Evolutionary conservation across 2,797 vertebrate species (phyloP).

Genomic region (Chelon auratus): DNA sequence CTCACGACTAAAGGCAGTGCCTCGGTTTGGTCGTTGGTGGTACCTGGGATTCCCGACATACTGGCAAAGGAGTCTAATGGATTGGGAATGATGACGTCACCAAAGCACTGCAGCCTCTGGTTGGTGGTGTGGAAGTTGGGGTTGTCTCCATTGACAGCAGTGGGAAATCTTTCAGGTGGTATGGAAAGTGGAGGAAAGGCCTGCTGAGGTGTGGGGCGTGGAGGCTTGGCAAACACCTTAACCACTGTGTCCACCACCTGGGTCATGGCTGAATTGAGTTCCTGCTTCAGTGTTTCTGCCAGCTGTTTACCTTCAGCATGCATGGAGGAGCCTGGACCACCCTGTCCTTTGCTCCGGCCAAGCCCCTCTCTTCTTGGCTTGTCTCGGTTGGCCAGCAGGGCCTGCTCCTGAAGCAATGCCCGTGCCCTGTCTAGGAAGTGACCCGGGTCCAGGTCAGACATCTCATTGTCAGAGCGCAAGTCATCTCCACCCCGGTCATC

Average conservation of each 20-base stretch:
- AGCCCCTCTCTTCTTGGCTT: slow-evolving; percentile 91
- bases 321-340: slow-evolving; percentile 86
- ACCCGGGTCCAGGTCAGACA: slow-evolving; percentile 94
- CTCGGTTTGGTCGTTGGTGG: slow-evolving; percentile 95
- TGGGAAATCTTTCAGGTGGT: slow-evolving; percentile 90
- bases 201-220: slow-evolving; percentile 95
- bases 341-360: slow-evolving; percentile 78
- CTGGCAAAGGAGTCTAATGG: slow-evolving; percentile 93
- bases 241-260: slow-evolving; percentile 99
- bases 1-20: slow-evolving; percentile 95
- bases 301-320: slow-evolving; percentile 95
- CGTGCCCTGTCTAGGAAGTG: slow-evolving; percentile 94
- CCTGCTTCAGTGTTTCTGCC: slow-evolving; percentile 97
- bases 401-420: slow-evolving; percentile 92
- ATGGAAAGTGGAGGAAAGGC: slow-evolving; percentile 95
- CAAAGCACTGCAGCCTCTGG: slow-evolving; percentile 96
- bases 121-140: slow-evolving; percentile 97
- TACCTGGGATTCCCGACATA: slow-evolving; percentile 88
- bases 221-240: slow-evolving; percentile 97
- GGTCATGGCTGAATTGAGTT: slow-evolving; percentile 97
- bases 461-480: slow-evolving; percentile 91
- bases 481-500: slow-evolving; percentile 85
- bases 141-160: slow-evolving; percentile 91
- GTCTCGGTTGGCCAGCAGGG: slow-evolving; percentile 84
- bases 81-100: slow-evolving; percentile 98